Conservation (phyloP, 2,797 vertebrate species). For the Thunnus albacares region DNA sequence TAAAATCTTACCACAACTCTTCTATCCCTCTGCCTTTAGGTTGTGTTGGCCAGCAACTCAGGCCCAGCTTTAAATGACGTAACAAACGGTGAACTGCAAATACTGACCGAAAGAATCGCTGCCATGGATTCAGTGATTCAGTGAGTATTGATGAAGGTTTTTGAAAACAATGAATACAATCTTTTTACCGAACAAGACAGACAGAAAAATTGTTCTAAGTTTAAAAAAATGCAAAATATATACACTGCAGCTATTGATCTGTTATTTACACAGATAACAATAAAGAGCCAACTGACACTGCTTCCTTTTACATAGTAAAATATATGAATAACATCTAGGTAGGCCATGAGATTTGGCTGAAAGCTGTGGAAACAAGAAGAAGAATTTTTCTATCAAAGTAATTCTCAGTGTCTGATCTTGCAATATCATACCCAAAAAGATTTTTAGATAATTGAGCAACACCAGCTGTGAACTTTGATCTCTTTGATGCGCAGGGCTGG, state of each 20-base stretch:
- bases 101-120: slow-evolving; percentile 92
- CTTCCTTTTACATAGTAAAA: too few relatives aligned
- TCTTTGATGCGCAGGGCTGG: slow-evolving; percentile 83
- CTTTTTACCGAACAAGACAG: too few relatives aligned
- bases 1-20: not conserved
- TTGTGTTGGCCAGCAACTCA: slow-evolving; percentile 97
- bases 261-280: not conserved
- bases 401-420: too few relatives aligned
- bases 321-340: not conserved
- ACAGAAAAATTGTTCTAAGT: not conserved
- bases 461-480: slow-evolving; percentile 7
- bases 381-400: not conserved
- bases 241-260: not conserved
- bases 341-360: too few relatives aligned
- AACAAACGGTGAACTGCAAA: slow-evolving; percentile 95
- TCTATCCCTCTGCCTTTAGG: slow-evolving; percentile 76
- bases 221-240: not conserved
- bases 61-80: slow-evolving; percentile 96
- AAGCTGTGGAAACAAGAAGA: too few relatives aligned
- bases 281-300: not conserved
- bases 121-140: slow-evolving; percentile 93
- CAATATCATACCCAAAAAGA: not conserved
- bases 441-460: not conserved
- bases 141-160: slow-evolving; percentile 81
- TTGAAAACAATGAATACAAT: not conserved